These are phyloP conservation scores for Leuciscus waleckii DNA, from an alignment of 2,797 vertebrate species.

Conservation along the genomic window DNA sequence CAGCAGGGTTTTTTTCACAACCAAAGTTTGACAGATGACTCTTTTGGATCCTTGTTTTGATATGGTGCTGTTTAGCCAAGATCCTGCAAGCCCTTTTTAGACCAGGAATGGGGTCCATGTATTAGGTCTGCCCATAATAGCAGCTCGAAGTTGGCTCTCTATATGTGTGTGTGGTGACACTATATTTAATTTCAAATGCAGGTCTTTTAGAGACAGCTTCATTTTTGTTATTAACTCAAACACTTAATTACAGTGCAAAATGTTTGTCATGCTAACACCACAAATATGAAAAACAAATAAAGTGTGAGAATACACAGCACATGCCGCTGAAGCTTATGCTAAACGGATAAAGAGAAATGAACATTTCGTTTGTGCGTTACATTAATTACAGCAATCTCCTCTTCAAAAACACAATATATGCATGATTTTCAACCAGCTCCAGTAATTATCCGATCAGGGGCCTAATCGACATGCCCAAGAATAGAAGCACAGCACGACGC, in stretches of 20 bases:
- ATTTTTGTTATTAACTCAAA: slow-evolving; percentile 48
- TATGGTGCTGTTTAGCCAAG: not conserved
- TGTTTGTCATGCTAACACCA: slow-evolving; percentile 40
- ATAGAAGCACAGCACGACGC: not conserved
- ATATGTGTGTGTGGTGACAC: not conserved
- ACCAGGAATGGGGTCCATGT: not conserved
- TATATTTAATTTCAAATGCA: slow-evolving; percentile 14
- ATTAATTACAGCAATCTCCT: slow-evolving; percentile 74
- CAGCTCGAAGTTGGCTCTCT: not conserved
- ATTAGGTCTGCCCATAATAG: slow-evolving; percentile 12
- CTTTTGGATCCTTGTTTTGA: slow-evolving; percentile 3
- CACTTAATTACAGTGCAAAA: slow-evolving; percentile 40
- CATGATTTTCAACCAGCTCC: slow-evolving; percentile 77
- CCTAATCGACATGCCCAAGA: slow-evolving; percentile 49
- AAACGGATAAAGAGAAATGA: slow-evolving; percentile 34
- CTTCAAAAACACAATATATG: slow-evolving; percentile 73
- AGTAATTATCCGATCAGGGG: slow-evolving; percentile 70
- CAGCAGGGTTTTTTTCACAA: not conserved
- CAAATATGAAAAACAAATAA: slow-evolving; percentile 39
- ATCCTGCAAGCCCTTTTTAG: not conserved
- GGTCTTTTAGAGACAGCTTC: slow-evolving; percentile 11
- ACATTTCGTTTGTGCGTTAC: not conserved
- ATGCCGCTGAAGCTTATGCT: not conserved
- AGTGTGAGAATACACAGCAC: slow-evolving; percentile 14
- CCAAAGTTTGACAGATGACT: not conserved